These are phyloP conservation scores for Rotaria socialis DNA, from an alignment of 2,888 invertebrate genomes.

Conservation along the genomic window DNA sequence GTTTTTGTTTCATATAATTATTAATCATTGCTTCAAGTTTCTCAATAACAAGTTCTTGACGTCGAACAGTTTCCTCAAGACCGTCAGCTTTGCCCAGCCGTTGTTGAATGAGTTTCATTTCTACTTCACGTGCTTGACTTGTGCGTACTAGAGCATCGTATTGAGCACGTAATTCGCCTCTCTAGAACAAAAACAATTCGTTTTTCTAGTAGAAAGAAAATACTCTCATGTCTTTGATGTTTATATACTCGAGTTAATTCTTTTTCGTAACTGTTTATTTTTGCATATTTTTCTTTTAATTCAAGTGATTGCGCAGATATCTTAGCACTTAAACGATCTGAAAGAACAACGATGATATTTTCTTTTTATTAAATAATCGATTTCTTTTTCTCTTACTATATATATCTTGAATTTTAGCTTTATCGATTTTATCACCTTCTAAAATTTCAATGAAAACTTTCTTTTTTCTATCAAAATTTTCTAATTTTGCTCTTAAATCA, in stretches of 20 bases:
- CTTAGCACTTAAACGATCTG: slow-evolving; percentile 40
- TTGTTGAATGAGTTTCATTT: slow-evolving; percentile 20
- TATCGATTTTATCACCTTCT: slow-evolving; percentile 45
- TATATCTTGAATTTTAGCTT: slow-evolving; percentile 40
- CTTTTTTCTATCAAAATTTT: slow-evolving; percentile 45
- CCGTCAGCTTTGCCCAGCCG: slow-evolving; percentile 33
- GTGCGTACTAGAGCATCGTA: slow-evolving; percentile 15
- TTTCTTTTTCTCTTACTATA: slow-evolving; percentile 1
- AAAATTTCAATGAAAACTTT: slow-evolving; percentile 37
- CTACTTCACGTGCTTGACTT: slow-evolving; percentile 32
- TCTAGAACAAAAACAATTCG: neutral
- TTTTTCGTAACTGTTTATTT: slow-evolving; percentile 27
- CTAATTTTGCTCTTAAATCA: slow-evolving; percentile 39
- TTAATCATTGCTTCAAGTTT: slow-evolving; percentile 36
- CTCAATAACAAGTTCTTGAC: slow-evolving; percentile 46
- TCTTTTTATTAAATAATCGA: neutral
- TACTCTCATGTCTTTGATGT: neutral
- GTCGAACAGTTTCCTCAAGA: slow-evolving; percentile 42
- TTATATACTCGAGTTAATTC: slow-evolving; percentile 39
- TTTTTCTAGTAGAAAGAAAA: neutral
- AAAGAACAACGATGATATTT: neutral
- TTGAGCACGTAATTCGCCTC: neutral
- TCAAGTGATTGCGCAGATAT: slow-evolving; percentile 34
- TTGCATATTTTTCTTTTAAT: slow-evolving; percentile 41
- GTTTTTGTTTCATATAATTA: slow-evolving; percentile 33